Base-by-base conservation (phyloP, 2,113 vertebrate genomes). In the Podarcis muralis region DNA sequence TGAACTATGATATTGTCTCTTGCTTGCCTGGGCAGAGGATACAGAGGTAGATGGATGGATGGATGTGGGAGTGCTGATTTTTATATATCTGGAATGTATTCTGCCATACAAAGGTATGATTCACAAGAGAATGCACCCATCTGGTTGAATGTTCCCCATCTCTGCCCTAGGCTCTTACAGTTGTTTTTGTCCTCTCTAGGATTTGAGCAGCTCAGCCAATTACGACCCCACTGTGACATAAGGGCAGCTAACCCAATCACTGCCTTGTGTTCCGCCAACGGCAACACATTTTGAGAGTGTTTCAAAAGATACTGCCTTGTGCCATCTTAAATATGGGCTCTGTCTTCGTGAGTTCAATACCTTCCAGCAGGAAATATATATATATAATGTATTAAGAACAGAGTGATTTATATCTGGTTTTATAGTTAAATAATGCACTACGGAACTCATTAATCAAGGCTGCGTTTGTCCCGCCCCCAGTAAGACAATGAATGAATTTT, bases 301-400 rank as follows among this genome's bases (percentile, higher is more conserved):
- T 81, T 12, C 59, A 81, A 6, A 7, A 37, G 35, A 27, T 12
- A 1, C 25, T 65, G n/a, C 37, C 65, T 25, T 81, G 6, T 43
- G 5, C 3, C 48, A 43, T 43, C 16, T 65, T 77, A 30, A 40
- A 48, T 68, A 78, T 59, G 40, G 53, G 86, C 62, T 69, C 78
- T 86, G 30, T 65, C 22, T 92, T 89, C 75, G 66, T 40, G 85
- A 57, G 12, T 4, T 37, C 57, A 77, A 88, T 74, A 35, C 27
- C 53, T 48, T 82, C 35, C 25, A 59, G 43, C 53, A 23, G 71
- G n/a, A 6, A 5, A 30, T 25, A 37, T 3, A 30, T 25, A 30
- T 27, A 37, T 3, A 65, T 27, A 48, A 0, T 0, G 35, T 4
- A 5, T 3, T 22, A 30, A 23, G 25, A 57, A 30, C 57, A 74